These are phyloP conservation scores for Zygaena filipendulae DNA, from an alignment of 2,888 invertebrate genomes.

Conservation along the genomic window DNA sequence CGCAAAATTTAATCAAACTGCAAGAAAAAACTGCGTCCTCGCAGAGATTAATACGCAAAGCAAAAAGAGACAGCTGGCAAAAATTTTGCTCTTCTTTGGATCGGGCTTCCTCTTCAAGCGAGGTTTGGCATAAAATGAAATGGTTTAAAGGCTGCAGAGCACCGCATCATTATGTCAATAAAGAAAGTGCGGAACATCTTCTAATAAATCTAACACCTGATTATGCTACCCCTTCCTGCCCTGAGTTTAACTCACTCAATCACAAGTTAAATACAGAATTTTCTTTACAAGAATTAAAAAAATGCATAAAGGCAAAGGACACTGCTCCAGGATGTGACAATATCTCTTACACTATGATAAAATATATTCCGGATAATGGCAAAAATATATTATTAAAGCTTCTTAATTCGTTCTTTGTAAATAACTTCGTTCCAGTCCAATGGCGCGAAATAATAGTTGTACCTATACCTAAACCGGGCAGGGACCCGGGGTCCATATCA, in stretches of 20 bases:
- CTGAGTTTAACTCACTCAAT: background rate
- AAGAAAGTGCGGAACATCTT: background rate
- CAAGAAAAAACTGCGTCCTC: conserved; percentile 1
- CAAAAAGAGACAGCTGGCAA: too few relatives aligned
- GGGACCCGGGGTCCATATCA: background rate
- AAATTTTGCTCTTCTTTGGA: conserved; percentile 6
- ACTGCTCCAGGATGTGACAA: conserved; percentile 9
- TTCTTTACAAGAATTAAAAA: conserved; percentile 5
- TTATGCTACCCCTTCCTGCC: conserved; percentile 1
- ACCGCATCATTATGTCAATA: background rate
- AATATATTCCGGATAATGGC: conserved; percentile 1
- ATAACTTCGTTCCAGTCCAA: conserved; percentile 1
- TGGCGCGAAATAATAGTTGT: conserved; percentile 3
- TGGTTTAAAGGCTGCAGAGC: conserved; percentile 7
- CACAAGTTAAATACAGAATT: background rate
- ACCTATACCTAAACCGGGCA: conserved; percentile 4
- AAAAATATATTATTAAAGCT: conserved; percentile 2
- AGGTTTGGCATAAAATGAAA: conserved; percentile 5
- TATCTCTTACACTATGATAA: conserved; percentile 8
- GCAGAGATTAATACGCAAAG: conserved; percentile 1
- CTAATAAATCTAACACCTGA: conserved; percentile 2
- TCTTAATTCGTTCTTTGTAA: conserved; percentile 1
- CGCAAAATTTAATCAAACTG: conserved; percentile 1
- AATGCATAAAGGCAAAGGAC: conserved; percentile 6
- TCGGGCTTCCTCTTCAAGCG: background rate